Evolutionary conservation across 2,113 vertebrate species (phyloP).

Genomic region (Elgaria multicarinata): DNA sequence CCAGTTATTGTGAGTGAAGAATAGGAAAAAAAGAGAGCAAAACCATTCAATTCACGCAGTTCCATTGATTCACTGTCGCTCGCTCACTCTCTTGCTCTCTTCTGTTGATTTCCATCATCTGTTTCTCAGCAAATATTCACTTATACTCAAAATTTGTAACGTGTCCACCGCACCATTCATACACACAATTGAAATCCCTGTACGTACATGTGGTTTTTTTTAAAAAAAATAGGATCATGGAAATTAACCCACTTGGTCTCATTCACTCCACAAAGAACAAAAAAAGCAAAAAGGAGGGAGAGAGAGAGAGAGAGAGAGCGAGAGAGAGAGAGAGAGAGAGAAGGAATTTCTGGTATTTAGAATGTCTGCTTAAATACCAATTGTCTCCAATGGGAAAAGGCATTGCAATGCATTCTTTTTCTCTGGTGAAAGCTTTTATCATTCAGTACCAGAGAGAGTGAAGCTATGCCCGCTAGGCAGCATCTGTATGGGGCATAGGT

Average conservation of each 20-base stretch:
- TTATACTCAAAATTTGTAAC: conserved; percentile 38
- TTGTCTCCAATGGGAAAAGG: not conserved
- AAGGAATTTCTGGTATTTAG: not conserved
- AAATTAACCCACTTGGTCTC: not conserved
- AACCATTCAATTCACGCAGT: conserved; percentile 38
- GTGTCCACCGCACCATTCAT: conserved; percentile 17
- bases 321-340: not conserved
- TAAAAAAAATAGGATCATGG: not conserved
- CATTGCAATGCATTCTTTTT: not conserved
- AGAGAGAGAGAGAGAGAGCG: not conserved
- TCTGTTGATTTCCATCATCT: conserved; percentile 33
- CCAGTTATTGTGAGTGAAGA: conserved; percentile 30
- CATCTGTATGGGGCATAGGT: no score
- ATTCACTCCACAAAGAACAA: not conserved
- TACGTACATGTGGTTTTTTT: not conserved
- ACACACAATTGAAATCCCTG: not conserved
- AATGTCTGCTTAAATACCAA: not conserved
- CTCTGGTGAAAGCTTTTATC: not conserved
- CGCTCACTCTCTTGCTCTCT: not conserved
- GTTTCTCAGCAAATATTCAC: conserved; percentile 35
- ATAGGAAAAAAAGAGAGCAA: conserved; percentile 16
- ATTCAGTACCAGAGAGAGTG: no score
- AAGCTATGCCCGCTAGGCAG: no score
- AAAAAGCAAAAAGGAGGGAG: no score
- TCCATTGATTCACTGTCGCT: conserved; percentile 24